Percentiles rank a stretch among this genome's conserved stretches.
These are phyloP conservation scores for Caenorhabditis macrosperma DNA, from an alignment of 2,888 invertebrate genomes.

Conservation along the genomic window DNA sequence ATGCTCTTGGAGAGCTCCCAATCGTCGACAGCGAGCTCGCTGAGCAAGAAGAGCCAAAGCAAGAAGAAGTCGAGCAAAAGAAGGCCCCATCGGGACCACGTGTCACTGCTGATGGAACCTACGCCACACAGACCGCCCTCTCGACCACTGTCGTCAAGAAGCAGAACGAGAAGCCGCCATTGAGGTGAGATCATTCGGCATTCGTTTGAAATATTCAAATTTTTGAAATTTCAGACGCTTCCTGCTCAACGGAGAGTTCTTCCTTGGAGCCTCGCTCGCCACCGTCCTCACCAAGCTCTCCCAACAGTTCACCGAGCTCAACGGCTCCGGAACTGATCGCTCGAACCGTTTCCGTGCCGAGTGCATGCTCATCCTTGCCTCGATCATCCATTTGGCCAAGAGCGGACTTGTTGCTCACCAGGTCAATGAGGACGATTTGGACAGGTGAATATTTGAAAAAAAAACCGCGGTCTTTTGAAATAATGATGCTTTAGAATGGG, in stretches of 20 bases:
- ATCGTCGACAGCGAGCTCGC: conserved; percentile 85
- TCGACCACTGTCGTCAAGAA: conserved; percentile 65
- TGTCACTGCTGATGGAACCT: conserved; percentile 98
- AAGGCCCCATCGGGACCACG: conserved; percentile 33
- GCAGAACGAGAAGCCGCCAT: conserved; percentile 61
- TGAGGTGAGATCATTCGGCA: no score
- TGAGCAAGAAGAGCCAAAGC: conserved; percentile 84
- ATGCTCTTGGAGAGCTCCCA: conserved; percentile 82
- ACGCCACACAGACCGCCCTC: conserved; percentile 97
- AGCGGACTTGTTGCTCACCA: conserved; percentile 82
- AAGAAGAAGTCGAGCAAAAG: conserved; percentile 52
- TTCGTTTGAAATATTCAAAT: no score
- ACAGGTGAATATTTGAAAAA: conserved; percentile 86
- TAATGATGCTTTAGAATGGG: conserved; percentile 63
- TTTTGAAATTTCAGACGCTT: conserved; percentile 83
- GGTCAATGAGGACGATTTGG: conserved; percentile 95
- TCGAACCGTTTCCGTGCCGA: conserved; percentile 83
- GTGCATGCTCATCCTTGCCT: conserved; percentile 91
- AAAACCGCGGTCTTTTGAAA: no score
- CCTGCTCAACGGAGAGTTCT: conserved; percentile 94
- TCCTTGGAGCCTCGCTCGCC: conserved; percentile 92
- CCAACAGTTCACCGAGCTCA: conserved; percentile 84
- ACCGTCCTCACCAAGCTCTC: conserved; percentile 93
- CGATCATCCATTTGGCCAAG: conserved; percentile 90
- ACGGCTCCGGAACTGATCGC: conserved; percentile 63